Percentiles rank a stretch among this genome's conserved stretches.
These are phyloP conservation scores for Caenorhabditis panamensis DNA, from an alignment of 2,888 invertebrate species.

Conservation along the genomic window DNA sequence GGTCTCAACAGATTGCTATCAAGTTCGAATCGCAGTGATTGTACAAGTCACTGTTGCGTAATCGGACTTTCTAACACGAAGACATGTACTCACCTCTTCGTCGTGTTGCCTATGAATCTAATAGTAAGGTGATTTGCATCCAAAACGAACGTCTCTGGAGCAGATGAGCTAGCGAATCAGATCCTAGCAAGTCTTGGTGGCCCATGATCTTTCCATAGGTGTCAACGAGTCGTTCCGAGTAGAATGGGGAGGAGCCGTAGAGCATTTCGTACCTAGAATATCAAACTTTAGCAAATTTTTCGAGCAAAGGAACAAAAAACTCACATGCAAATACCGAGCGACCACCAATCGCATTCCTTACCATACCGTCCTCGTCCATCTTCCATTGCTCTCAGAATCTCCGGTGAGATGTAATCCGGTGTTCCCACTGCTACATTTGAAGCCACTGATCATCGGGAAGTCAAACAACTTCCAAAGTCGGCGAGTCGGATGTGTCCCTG, in stretches of 20 bases:
- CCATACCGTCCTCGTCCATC: slow-evolving; percentile 95
- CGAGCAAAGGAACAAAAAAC: too few relatives aligned
- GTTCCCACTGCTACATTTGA: slow-evolving; percentile 97
- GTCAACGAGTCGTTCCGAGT: slow-evolving; percentile 98
- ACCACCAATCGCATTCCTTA: slow-evolving; percentile 99
- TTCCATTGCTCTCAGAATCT: slow-evolving; percentile 98
- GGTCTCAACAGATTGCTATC: too few relatives aligned
- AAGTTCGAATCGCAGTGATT: too few relatives aligned
- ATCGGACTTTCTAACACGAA: slow-evolving; percentile 99
- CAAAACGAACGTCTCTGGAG: slow-evolving; percentile 91
- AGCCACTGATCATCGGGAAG: slow-evolving; percentile 62
- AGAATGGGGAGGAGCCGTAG: slow-evolving; percentile 98
- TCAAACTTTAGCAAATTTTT: too few relatives aligned
- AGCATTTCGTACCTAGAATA: slow-evolving; percentile 91
- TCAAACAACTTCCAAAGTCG: slow-evolving; percentile 92
- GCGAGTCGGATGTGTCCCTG: slow-evolving; percentile 97
- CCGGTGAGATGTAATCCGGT: slow-evolving; percentile 99
- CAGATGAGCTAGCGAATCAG: slow-evolving; percentile 94
- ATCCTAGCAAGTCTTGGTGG: slow-evolving; percentile 97
- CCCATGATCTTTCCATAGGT: slow-evolving; percentile 99
- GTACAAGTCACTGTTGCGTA: too few relatives aligned
- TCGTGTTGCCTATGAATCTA: too few relatives aligned
- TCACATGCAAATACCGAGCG: slow-evolving; percentile 95
- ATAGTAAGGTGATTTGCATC: slow-evolving; percentile 95
- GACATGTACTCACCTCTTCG: too few relatives aligned